These are phyloP conservation scores for Leucophora obtusa DNA, from an alignment of 2,888 invertebrate genomes.

Conservation along the genomic window DNA sequence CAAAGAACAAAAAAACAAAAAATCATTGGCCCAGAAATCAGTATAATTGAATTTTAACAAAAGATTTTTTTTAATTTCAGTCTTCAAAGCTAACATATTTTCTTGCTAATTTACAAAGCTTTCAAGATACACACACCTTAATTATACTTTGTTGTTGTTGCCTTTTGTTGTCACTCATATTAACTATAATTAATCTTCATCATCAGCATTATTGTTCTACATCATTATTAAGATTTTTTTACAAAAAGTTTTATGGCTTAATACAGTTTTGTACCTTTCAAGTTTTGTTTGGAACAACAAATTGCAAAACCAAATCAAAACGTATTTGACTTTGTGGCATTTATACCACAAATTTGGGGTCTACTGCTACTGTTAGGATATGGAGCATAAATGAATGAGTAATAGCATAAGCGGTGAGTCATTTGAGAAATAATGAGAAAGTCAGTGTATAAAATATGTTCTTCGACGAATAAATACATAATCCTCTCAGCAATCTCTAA, in stretches of 20 bases:
- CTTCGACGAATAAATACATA: too few species aligned
- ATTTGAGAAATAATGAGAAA: too few species aligned
- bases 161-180: background rate
- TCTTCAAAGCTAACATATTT: background rate
- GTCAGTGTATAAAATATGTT: too few species aligned
- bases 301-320: background rate
- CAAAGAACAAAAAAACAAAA: background rate
- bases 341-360: conserved; percentile 43
- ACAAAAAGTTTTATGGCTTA: conserved; percentile 1
- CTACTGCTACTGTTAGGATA: background rate
- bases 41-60: conserved; percentile 20
- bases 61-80: background rate
- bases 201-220: background rate
- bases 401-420: too few species aligned
- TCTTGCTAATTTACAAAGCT: background rate
- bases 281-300: background rate
- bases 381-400: background rate
- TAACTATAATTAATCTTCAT: conserved; percentile 29
- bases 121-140: background rate
- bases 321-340: conserved; percentile 39
- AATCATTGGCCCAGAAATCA: background rate
- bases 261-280: background rate
- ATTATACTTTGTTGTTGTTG: background rate
- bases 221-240: conserved; percentile 10
- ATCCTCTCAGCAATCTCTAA: too few species aligned